These are phyloP conservation scores for Pseudonaja textilis DNA, from an alignment of 2,113 vertebrate genomes.

Conservation along the genomic window DNA sequence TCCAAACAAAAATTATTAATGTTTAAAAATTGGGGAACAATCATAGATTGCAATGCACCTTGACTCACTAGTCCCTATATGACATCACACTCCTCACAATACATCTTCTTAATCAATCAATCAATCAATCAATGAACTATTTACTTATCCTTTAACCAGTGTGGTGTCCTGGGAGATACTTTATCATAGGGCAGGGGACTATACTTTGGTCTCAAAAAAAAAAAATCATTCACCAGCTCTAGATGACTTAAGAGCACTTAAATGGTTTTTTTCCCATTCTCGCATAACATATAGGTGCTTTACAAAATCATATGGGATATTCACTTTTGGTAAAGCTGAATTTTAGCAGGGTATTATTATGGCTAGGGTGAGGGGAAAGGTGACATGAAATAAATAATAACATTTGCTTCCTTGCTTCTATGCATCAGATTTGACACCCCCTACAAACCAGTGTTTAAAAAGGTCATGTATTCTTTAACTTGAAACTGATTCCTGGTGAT, in stretches of 20 bases:
- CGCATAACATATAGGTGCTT: neutral
- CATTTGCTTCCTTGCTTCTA: neutral
- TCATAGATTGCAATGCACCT: neutral
- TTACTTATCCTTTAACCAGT: neutral
- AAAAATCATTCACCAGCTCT: neutral
- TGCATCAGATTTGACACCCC: too few relatives aligned
- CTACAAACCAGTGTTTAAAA: neutral
- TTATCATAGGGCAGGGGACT: neutral
- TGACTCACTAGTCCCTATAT: neutral
- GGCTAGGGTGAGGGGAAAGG: neutral
- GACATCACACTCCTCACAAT: neutral
- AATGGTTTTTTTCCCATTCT: accelerated
- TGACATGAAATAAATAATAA: too few relatives aligned
- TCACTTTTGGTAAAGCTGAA: neutral
- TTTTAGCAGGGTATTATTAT: accelerated
- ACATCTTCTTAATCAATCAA: neutral
- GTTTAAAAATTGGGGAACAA: neutral
- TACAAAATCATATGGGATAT: neutral
- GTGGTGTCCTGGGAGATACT: neutral
- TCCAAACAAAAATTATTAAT: neutral
- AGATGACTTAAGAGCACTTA: neutral
- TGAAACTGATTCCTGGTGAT: neutral
- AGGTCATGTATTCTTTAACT: neutral
- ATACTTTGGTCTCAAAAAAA: neutral
- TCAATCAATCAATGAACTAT: neutral